These are phyloP conservation scores for Mohoua ochrocephala DNA, from an alignment of 2,113 vertebrate species.

Conservation along the genomic window DNA sequence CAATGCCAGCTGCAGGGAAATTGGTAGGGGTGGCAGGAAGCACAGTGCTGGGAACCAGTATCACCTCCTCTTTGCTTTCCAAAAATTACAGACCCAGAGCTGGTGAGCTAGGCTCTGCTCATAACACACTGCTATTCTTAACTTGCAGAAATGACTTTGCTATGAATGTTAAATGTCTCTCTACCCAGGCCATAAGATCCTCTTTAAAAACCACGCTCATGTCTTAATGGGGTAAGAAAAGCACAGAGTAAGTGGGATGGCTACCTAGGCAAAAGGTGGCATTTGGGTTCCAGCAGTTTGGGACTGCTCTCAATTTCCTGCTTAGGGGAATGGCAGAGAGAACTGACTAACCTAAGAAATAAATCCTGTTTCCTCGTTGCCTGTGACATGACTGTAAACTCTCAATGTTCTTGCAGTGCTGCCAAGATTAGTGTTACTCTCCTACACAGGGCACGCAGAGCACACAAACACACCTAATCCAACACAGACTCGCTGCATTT, in stretches of 20 bases:
- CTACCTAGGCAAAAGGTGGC: neutral
- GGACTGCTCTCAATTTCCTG: neutral
- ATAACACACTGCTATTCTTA: neutral
- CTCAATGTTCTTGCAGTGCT: neutral
- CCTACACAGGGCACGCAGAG: neutral
- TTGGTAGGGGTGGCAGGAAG: neutral
- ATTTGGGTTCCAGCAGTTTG: neutral
- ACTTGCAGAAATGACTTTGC: neutral
- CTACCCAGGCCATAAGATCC: neutral
- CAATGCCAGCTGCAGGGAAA: neutral
- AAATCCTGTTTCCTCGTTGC: neutral
- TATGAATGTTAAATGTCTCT: neutral
- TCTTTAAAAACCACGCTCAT: neutral
- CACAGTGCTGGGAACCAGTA: neutral
- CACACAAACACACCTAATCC: neutral
- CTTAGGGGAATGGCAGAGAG: neutral
- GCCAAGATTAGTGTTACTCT: neutral
- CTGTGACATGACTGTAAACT: neutral
- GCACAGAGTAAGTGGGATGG: neutral
- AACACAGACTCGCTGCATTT: neutral
- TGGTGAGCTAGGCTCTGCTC: neutral
- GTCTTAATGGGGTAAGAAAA: neutral
- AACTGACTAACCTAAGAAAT: neutral
- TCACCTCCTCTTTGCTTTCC: neutral
- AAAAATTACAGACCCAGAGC: neutral